These are phyloP conservation scores for Enteromius mattozi DNA, from an alignment of 2,797 vertebrate genomes.

Conservation along the genomic window DNA sequence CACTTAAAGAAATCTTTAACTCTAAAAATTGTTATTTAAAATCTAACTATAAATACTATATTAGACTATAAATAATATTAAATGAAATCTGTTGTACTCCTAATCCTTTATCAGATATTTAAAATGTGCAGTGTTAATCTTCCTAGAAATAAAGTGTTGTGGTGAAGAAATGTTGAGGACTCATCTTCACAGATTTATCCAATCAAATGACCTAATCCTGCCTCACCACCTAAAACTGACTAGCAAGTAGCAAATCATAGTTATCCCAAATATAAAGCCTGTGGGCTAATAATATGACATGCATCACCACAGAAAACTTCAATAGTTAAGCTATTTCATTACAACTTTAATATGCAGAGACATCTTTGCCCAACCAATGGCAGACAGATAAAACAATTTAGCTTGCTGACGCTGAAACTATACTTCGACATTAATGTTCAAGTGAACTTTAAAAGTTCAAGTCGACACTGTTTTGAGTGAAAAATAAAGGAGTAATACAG, in stretches of 20 bases:
- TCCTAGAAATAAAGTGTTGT: not conserved
- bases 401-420: not conserved
- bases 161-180: not conserved
- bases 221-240: not conserved
- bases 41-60: not conserved
- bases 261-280: not conserved
- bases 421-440: not conserved
- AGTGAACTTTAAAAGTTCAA: slow-evolving; percentile 1
- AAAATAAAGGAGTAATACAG: not conserved
- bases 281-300: not conserved
- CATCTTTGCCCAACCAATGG: not conserved
- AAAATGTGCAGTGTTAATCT: not conserved
- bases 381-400: not conserved
- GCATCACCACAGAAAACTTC: not conserved
- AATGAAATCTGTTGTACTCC: not conserved
- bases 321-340: not conserved
- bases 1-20: too few species aligned
- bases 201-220: not conserved
- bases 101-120: not conserved
- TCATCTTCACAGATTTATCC: not conserved
- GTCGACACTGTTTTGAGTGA: not conserved
- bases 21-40: not conserved
- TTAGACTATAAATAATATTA: not conserved
- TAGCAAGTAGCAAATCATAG: not conserved
- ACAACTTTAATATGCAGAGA: not conserved